Conservation (phyloP, 2,113 vertebrate species). For the Pundamilia nyererei region DNA sequence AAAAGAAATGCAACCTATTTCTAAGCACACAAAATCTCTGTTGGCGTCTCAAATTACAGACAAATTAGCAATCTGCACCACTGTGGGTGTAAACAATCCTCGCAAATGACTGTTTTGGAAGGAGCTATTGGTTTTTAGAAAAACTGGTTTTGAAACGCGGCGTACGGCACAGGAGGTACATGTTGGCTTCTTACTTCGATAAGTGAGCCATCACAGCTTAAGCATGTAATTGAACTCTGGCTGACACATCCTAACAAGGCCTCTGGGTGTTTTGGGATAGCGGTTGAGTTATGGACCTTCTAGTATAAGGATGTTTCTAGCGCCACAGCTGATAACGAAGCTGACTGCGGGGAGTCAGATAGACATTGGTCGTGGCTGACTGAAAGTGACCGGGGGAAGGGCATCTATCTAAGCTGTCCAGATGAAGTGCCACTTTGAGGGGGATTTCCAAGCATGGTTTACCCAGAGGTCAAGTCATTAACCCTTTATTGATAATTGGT, state of each 20-base stretch:
- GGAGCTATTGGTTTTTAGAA: background rate
- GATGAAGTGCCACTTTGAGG: slow-evolving; percentile 37
- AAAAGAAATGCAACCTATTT: background rate
- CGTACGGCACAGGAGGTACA: background rate
- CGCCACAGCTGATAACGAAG: slow-evolving; percentile 21
- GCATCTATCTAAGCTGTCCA: slow-evolving; percentile 20
- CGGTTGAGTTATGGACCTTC: slow-evolving; percentile 8
- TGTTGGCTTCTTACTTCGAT: background rate
- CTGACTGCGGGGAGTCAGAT: background rate
- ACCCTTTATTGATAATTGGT: slow-evolving; percentile 57
- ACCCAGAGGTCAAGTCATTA: slow-evolving; percentile 62
- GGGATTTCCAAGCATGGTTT: slow-evolving; percentile 45
- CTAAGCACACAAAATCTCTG: background rate
- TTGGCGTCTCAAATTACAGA: background rate
- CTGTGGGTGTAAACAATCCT: background rate
- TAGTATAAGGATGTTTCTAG: slow-evolving; percentile 35
- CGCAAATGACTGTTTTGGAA: background rate
- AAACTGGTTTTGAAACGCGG: background rate
- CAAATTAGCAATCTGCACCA: background rate
- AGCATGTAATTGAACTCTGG: slow-evolving; percentile 27
- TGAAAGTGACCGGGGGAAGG: slow-evolving; percentile 33
- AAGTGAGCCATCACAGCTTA: slow-evolving; percentile 1
- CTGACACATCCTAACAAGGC: slow-evolving; percentile 24
- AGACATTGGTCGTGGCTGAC: slow-evolving; percentile 3
- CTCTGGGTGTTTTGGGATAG: slow-evolving; percentile 36